Percentiles rank a stretch among this genome's conserved stretches.
phyloP scores from a whole-genome alignment of 2,797 vertebrate genomes.

The Sebastes miniatus region DNA sequence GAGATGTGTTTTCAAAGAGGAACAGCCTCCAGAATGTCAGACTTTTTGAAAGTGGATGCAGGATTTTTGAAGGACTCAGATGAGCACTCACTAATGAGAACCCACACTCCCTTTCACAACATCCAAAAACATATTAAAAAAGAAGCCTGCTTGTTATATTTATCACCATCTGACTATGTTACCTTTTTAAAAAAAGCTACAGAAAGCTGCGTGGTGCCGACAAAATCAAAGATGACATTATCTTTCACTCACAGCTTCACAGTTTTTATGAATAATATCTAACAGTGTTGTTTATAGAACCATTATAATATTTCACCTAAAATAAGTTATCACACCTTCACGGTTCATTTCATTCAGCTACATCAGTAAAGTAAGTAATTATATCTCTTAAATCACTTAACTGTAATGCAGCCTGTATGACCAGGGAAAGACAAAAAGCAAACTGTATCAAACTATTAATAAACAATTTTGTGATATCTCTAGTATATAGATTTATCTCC shows the following conservation, averaged over 20 bases:
- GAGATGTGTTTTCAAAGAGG: slow-evolving; percentile 30
- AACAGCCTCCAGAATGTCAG: slow-evolving; percentile 11
- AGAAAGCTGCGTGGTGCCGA: neutral
- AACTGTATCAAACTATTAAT: neutral
- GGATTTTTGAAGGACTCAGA: slow-evolving; percentile 14
- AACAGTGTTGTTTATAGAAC: neutral
- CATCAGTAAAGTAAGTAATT: neutral
- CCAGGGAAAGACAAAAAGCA: neutral
- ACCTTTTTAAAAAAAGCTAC: neutral
- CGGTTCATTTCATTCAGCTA: neutral
- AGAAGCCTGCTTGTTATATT: neutral
- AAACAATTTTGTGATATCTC: neutral
- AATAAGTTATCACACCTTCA: neutral
- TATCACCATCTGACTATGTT: neutral
- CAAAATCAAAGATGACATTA: neutral
- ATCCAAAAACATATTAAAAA: neutral
- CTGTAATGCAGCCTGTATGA: neutral
- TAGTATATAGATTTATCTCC: neutral
- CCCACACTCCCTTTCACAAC: neutral
- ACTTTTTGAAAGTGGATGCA: slow-evolving; percentile 14
- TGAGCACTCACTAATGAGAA: slow-evolving; percentile 31
- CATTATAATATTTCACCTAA: neutral
- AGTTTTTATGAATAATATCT: neutral
- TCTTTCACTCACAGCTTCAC: neutral
- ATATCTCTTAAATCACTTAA: neutral